Conservation (phyloP, 2,113 vertebrate genomes). For the Cinclus cinclus region DNA sequence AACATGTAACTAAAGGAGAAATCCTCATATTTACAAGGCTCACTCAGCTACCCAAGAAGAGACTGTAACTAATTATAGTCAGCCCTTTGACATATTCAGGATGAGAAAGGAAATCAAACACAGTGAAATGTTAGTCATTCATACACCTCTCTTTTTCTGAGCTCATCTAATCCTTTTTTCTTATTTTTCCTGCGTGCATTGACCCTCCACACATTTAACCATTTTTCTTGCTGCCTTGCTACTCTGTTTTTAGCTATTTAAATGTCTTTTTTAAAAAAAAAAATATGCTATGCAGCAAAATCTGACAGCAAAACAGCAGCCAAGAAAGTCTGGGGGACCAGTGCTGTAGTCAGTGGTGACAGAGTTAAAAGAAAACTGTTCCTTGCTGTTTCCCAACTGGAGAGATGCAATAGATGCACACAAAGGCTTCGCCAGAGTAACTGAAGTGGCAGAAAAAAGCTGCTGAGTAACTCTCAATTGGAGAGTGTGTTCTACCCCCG, state of each 20-base stretch:
- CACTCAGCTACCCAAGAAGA: neutral
- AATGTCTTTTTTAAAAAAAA: neutral
- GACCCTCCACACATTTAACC: neutral
- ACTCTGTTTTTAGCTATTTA: neutral
- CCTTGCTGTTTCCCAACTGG: neutral
- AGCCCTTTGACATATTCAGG: neutral
- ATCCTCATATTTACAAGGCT: neutral
- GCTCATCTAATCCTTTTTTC: neutral
- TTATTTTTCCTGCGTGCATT: neutral
- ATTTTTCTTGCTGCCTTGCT: neutral
- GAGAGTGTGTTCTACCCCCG: neutral
- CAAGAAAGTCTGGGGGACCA: neutral
- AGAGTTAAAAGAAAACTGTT: neutral
- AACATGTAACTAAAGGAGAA: neutral
- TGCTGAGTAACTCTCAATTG: neutral
- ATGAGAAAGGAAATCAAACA: neutral
- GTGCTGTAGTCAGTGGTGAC: neutral
- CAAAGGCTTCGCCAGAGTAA: neutral
- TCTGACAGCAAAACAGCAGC: neutral
- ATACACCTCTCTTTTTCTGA: neutral
- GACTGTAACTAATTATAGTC: neutral
- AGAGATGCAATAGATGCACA: neutral
- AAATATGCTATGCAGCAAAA: neutral
- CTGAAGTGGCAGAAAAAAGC: neutral
- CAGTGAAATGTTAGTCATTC: neutral